Evolutionary conservation across 2,888 invertebrate genomes (phyloP).

Genomic region (Hyles lineata): DNA sequence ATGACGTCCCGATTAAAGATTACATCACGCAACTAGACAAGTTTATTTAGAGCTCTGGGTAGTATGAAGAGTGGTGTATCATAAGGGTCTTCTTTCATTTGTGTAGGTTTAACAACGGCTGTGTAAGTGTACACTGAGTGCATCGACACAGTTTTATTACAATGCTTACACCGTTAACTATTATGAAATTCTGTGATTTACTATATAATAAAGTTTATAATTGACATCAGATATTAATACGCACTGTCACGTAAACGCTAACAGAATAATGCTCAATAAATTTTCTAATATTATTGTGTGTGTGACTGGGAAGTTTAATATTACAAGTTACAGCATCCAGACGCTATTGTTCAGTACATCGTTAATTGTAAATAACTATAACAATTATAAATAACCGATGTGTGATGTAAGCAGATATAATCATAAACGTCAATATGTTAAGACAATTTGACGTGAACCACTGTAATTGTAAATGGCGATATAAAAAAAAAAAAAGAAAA

Average conservation of each 20-base stretch:
- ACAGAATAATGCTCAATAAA: slow-evolving; percentile 9
- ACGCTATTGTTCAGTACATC: too few relatives aligned
- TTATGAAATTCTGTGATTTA: slow-evolving; percentile 21
- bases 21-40: slow-evolving; percentile 13
- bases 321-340: too few relatives aligned
- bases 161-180: slow-evolving; percentile 19
- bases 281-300: not conserved
- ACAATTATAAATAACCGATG: too few relatives aligned
- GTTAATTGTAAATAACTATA: too few relatives aligned
- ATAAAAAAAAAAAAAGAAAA: too few relatives aligned
- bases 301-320: not conserved
- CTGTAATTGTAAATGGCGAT: too few relatives aligned
- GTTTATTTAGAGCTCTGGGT: not conserved
- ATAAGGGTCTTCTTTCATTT: not conserved
- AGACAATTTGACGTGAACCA: too few relatives aligned
- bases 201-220: slow-evolving; percentile 3
- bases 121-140: slow-evolving; percentile 12
- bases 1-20: slow-evolving; percentile 27
- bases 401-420: too few relatives aligned
- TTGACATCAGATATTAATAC: slow-evolving; percentile 8
- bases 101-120: not conserved
- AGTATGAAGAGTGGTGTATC: not conserved
- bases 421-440: too few relatives aligned
- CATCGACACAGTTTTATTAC: slow-evolving; percentile 16
- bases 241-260: slow-evolving; percentile 14